Percentiles rank a stretch among this genome's conserved stretches.
phyloP scores from a whole-genome alignment of 2,888 invertebrate genomes.

The Dryomyza anilis region DNA sequence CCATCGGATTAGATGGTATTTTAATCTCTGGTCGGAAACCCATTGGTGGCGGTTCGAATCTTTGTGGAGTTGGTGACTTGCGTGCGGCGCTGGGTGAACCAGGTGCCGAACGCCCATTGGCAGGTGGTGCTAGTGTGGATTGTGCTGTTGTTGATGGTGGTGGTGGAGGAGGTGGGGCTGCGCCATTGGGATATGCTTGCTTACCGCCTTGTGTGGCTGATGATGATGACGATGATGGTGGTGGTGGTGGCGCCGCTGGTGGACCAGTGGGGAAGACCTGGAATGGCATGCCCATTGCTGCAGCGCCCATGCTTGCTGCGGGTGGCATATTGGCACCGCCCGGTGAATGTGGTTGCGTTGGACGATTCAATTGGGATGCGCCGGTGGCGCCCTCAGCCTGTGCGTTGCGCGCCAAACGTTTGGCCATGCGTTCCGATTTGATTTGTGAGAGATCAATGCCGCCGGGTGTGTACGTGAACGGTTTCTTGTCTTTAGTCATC shows the following conservation, averaged over 20 bases:
- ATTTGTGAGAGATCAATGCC: slow-evolving; percentile 91
- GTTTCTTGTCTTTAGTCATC: slow-evolving; percentile 95
- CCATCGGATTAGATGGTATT: slow-evolving; percentile 75
- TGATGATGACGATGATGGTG: slow-evolving; percentile 55
- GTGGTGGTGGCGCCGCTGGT: slow-evolving; percentile 65
- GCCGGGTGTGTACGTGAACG: slow-evolving; percentile 95
- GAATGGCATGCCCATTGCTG: slow-evolving; percentile 70
- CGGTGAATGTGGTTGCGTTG: slow-evolving; percentile 56
- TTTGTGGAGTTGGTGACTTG: slow-evolving; percentile 58
- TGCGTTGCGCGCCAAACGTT: slow-evolving; percentile 74
- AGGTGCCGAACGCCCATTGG: slow-evolving; percentile 36
- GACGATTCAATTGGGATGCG: slow-evolving; percentile 64
- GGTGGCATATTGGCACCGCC: slow-evolving; percentile 62
- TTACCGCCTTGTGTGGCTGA: slow-evolving; percentile 42
- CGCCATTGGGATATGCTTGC: slow-evolving; percentile 58
- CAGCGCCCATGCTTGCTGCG: slow-evolving; percentile 62
- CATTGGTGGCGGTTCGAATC: slow-evolving; percentile 61
- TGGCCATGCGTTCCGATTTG: slow-evolving; percentile 86
- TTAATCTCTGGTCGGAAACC: slow-evolving; percentile 76
- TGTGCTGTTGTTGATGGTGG: slow-evolving; percentile 57
- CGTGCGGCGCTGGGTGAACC: slow-evolving; percentile 62
- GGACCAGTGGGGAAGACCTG: slow-evolving; percentile 67
- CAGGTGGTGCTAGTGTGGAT: slow-evolving; percentile 60
- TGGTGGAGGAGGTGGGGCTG: slow-evolving; percentile 64
- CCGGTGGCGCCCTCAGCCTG: slow-evolving; percentile 71